Evolutionary conservation across 2,797 vertebrate species (phyloP), one percentile per base, ranked within the genome.

Genomic region (Sciaenops ocellatus): DNA sequence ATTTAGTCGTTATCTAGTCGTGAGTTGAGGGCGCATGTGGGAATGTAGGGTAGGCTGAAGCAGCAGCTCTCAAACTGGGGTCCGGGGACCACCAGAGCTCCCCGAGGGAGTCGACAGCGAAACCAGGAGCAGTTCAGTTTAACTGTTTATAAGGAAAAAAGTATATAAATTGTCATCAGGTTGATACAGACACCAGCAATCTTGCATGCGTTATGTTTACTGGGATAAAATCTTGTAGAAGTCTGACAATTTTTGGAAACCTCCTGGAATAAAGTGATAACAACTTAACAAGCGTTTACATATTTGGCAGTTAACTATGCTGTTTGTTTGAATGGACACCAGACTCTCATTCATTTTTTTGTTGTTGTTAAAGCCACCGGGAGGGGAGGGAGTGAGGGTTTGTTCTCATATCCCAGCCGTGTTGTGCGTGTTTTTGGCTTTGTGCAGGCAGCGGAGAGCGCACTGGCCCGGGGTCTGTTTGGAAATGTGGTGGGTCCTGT

Each of bases 401-500:
- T 51, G 80, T 86, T 87, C 76, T 77, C 85, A 66, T 46, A 66
- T 57, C 85, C 42, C 70, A 22, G 78, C 54, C 55, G 74, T 69
- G 77, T 69, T 77, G 84, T 92, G 91, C 84, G 89, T 86, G 86
- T 89, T 74, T 89, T 78, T 87, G 88, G 83, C 84, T 89, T 50
- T 68, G 87, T 82, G 83, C 84, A 82, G 78, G 82, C 88, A 81
- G 90, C 85, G 85, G 68, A 87, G 89, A 84, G 89, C 85, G 91
- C 90, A 89, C 88, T 89, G 88, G 89, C 90, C 86, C 88, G 55
- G 88, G 90, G 90, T 93, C 90, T 94, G 92, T 93, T 94, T 94
- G 92, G 93, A 95, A 93, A 93, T 94, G 93, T 78, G 94, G 94
- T 94, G 92, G 94, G 92, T 95, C 94, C 91, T 92, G 90, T 90